Base-by-base conservation (phyloP, 2,888 invertebrate genomes). In the Cephus pygmeus region DNA sequence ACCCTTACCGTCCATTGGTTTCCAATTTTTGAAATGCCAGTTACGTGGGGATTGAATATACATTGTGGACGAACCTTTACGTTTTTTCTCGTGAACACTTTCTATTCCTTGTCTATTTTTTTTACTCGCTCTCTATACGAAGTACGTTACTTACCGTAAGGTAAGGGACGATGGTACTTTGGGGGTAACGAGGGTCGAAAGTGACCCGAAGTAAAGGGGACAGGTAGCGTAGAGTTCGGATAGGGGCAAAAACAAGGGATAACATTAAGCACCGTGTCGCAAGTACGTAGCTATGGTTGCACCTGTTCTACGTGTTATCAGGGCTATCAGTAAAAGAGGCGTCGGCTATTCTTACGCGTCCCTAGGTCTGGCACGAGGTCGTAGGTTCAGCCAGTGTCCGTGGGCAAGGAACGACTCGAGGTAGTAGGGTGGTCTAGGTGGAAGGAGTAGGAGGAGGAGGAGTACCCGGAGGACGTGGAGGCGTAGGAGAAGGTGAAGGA, bases 1-100 rank as follows among this genome's bases (percentile, higher is more conserved):
- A 34, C 86, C 83, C 83, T 85, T 85, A 83, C 84, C 85, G 83
- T 85, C 87, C 87, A 85, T 84, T 84, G 87, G 85, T 88, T 88
- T 88, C 87, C 87, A 88, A 87, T 88, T 88, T 88, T 88, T 84
- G 85, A 84, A 40, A 40, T 40, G 40, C 40, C 40, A 40, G 40
- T 15, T 40, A 40, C 4, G 0, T 0, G 40, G 40, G 15, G 40
- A 35, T 1, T 2, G 4, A 4, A 1, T 15, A 6, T 40, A 6
- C 15, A 4, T 15, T 40, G 40, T 40, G 40, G 1, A 40, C 2
- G 40, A 15, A 15, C 15, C 15, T 40, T 40, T 15, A 40, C 4
- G 40, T 1, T 4, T 12, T 12, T 15, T 40, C 1, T 4, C 1
- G 12, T 12, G 12, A 6, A 15, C 40, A 4, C 15, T 40, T 15